These are phyloP conservation scores for Chironomus striatipennis DNA, from an alignment of 1,140 invertebrate genomes.

Conservation along the genomic window DNA sequence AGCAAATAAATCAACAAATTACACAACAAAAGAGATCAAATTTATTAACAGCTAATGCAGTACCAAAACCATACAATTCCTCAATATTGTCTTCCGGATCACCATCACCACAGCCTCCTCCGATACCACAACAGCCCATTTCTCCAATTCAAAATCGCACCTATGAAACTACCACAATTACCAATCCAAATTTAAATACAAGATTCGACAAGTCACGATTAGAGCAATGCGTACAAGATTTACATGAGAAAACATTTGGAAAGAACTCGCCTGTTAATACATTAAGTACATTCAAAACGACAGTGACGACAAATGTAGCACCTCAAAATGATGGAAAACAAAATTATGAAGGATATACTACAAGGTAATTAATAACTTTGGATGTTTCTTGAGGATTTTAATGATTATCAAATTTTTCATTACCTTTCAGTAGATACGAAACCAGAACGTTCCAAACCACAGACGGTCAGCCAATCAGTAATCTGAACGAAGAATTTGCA, in stretches of 20 bases:
- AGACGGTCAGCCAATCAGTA: background rate
- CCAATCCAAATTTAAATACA: conserved; percentile 26
- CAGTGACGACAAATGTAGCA: conserved; percentile 25
- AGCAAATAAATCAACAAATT: conserved; percentile 37
- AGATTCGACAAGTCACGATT: conserved; percentile 23
- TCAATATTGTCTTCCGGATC: background rate
- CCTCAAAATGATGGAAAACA: conserved; percentile 34
- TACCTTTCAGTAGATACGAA: background rate
- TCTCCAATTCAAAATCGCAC: conserved; percentile 19
- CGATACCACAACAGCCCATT: background rate
- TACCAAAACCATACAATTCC: conserved; percentile 36
- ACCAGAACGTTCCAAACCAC: conserved; percentile 19
- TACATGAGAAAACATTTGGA: conserved; percentile 40
- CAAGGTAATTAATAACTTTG: conserved; percentile 42
- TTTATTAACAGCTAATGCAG: conserved; percentile 38
- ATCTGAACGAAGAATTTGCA: background rate
- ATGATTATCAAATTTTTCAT: background rate
- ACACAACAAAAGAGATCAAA: background rate
- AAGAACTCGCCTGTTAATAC: conserved; percentile 36
- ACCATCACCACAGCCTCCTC: background rate
- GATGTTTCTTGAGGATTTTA: background rate
- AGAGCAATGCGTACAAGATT: conserved; percentile 38
- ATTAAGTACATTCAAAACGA: conserved; percentile 30
- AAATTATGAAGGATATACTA: conserved; percentile 51
- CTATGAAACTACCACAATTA: conserved; percentile 28